Evolutionary conservation across 2,797 vertebrate species (phyloP), one percentile per base, ranked within the genome.

Genomic region (Lophius americanus): DNA sequence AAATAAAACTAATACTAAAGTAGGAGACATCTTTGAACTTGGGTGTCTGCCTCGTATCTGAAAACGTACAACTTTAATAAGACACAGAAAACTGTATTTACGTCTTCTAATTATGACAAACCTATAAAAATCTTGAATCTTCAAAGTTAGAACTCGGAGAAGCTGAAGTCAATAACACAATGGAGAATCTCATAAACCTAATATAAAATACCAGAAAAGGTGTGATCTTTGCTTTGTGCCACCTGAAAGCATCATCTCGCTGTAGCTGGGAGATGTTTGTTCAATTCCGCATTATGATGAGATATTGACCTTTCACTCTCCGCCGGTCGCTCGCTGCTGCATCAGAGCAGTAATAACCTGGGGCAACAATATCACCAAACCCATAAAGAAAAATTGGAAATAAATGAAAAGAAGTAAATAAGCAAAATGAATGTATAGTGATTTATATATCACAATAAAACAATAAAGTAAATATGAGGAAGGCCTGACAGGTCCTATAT

Each of bases 391-490:
- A 33, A 74, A 69, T 9, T 52, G 56, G 50, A 42, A 68, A 52
- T 33, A 80, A 87, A 87, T 86, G 64, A 82, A 86, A 81, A 69
- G 49, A 84, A 71, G 83, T 76, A 79, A 85, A 81, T 52, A 79
- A 65, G 33, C 62, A 8, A 75, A 67, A 68, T 7, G 0, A 33
- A 72, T 38, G 73, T 52, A 59, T 68, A 54, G 73, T 23, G 23
- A 23, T 23, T 1, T 23, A 23, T 23, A 23, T 23, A 23, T 23
- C 23, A 23, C 23, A 23, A 23, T 23, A 65, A 63, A 68, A 60
- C 60, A 38, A 42, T 42, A 64, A 37, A 6, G 58, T 66, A 46
- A 73, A 54, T 66, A 4, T 43, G 3, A 33, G 11, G 0, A 11
- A 48, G 52, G 23, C 37, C 68, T 49, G 63, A n/a, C 2, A 51